Base-by-base conservation (phyloP, 2,113 vertebrate genomes). In the Myrmecophaga tridactyla region DNA sequence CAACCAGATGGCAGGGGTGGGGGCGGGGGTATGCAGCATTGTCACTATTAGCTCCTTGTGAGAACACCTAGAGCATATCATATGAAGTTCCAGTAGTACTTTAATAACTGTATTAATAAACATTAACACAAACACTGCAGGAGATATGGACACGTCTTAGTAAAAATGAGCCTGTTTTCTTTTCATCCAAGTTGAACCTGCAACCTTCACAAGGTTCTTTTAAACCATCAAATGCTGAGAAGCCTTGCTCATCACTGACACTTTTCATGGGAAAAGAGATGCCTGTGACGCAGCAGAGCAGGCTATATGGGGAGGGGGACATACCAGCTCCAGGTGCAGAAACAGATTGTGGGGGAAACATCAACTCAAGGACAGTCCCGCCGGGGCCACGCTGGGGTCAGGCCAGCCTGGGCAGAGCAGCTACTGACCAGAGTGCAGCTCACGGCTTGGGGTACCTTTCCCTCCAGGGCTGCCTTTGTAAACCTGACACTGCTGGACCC, bases 311-410 rank as follows among this genome's bases (percentile, higher is more conserved):
- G 48, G 10, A 51, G 48, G 48, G 46, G 48, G 48, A 13, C 48
- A 51, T 11, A 13, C 48, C 10, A 13, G 48, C 48, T 51, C 48
- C 48, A 51, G 48, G 48, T 13, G 31, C 31, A 34, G 4, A 56
- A 18, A 13, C 21, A 25, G 29, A 3, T 6, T n/a, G n/a, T n/a
- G n/a, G n/a, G n/a, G 9, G 77, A 69, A 69, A 36, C 0, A 1
- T 67, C 39, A 41, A 1, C 48, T 36, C 20, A 15, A 41, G 70
- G 70, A 14, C 13, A 48, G 27, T 27, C n/a, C 46, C 6, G 12
- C 8, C 56, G 23, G 62, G 6, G 21, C 21, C 1, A 1, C 2
- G 4, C 48, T n/a, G 13, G n/a, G 6, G 31, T 39, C 9, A 41
- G 31, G 25, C 46, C 60, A 78, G 51, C 15, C 2, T 51, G 4